Percentiles rank a stretch among this genome's conserved stretches.
These are phyloP conservation scores for Acanthococcus lagerstroemiae DNA, from an alignment of 2,888 invertebrate species.

Conservation along the genomic window DNA sequence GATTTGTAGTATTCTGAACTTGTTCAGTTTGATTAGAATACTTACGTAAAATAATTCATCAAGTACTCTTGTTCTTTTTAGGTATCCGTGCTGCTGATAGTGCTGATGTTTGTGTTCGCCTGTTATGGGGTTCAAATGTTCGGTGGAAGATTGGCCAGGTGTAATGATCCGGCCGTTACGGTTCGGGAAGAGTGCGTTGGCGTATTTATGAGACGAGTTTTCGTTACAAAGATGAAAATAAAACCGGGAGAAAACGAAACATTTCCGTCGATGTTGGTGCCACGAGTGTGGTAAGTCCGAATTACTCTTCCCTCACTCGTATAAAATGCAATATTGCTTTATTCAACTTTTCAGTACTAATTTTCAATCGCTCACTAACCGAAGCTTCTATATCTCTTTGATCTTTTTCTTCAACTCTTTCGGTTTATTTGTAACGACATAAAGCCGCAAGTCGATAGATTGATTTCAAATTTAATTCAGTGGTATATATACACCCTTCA, in stretches of 20 bases:
- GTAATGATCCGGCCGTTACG: slow-evolving; percentile 86
- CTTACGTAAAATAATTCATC: not conserved
- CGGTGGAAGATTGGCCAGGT: slow-evolving; percentile 89
- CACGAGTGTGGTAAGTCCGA: slow-evolving; percentile 76
- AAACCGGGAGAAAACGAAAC: slow-evolving; percentile 69
- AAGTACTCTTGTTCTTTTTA: slow-evolving; percentile 39
- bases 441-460: no score
- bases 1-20: not conserved
- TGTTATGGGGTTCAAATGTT: slow-evolving; percentile 97
- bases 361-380: not conserved
- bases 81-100: slow-evolving; percentile 90
- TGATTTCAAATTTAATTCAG: no score
- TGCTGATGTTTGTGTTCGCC: slow-evolving; percentile 98
- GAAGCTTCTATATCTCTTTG: no score
- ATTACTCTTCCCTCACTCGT: no score
- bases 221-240: slow-evolving; percentile 96
- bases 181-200: slow-evolving; percentile 83
- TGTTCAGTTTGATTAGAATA: not conserved
- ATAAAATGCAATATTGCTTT: no score
- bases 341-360: slow-evolving; percentile 17
- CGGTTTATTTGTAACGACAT: no score
- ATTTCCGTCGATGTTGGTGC: slow-evolving; percentile 90
- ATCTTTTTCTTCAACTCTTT: no score
- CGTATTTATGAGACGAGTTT: slow-evolving; percentile 87
- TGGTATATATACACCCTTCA: no score